Conservation (phyloP, 2,113 vertebrate genomes). For the Erpornis zantholeuca region DNA sequence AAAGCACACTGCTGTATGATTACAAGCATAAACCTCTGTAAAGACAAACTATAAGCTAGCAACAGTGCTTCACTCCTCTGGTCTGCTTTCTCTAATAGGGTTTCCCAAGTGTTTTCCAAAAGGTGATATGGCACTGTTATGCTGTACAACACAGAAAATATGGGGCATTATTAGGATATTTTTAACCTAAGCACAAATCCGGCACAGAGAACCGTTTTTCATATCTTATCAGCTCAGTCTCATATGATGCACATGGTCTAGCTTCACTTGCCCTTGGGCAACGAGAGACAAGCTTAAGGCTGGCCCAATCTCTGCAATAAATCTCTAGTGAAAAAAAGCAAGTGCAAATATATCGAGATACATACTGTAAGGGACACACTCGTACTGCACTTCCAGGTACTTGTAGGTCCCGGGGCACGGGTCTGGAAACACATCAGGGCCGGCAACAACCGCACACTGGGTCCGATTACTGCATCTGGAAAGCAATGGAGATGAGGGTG, state of each 20-base stretch:
- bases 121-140: background rate
- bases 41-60: background rate
- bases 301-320: background rate
- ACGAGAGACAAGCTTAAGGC: background rate
- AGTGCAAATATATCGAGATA: conserved; percentile 61
- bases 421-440: conserved; percentile 93
- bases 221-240: background rate
- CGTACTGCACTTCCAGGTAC: conserved; percentile 95
- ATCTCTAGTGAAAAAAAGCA: background rate
- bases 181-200: background rate
- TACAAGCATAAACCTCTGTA: background rate
- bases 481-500: conserved; percentile 16
- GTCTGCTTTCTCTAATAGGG: background rate
- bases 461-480: conserved; percentile 95
- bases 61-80: background rate
- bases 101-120: background rate
- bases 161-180: background rate
- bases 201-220: background rate
- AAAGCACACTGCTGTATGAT: background rate
- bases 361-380: conserved; percentile 98
- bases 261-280: background rate
- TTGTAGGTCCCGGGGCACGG: conserved; percentile 95
- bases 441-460: conserved; percentile 93
- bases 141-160: background rate
- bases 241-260: background rate